Evolutionary conservation across 2,113 vertebrate genomes (phyloP).

Genomic region (Trichomycterus rosablanca): DNA sequence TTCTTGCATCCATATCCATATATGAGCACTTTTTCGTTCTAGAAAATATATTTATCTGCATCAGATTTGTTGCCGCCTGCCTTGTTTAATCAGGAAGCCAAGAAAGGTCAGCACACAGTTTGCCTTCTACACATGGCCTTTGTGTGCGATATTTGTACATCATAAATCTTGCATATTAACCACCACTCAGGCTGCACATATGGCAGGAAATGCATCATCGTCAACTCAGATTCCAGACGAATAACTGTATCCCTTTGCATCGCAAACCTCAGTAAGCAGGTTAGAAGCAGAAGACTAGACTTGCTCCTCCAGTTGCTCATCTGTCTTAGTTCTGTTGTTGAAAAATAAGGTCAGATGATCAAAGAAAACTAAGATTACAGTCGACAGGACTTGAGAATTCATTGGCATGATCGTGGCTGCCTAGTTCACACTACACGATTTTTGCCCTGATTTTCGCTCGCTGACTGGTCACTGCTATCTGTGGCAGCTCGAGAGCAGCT

Average conservation of each 20-base stretch:
- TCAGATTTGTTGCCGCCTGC: not conserved
- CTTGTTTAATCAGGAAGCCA: slow-evolving; percentile 13
- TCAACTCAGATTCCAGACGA: not conserved
- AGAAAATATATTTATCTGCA: no score
- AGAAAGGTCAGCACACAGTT: slow-evolving; percentile 8
- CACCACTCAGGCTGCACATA: slow-evolving; percentile 19
- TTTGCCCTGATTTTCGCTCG: no score
- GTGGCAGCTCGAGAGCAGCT: no score
- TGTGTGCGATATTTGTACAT: slow-evolving; percentile 23
- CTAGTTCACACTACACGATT: no score
- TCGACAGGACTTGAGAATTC: no score
- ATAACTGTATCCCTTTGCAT: not conserved
- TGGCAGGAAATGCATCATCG: not conserved
- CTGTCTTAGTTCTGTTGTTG: not conserved
- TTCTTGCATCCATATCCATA: no score
- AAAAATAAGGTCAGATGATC: no score
- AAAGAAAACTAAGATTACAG: no score
- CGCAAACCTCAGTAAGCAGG: slow-evolving; percentile 1
- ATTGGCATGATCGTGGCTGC: no score
- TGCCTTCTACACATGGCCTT: not conserved
- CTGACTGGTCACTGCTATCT: no score
- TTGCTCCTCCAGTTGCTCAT: slow-evolving; percentile 27
- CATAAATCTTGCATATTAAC: slow-evolving; percentile 24
- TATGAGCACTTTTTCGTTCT: no score
- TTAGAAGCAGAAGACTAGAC: not conserved